Conservation (phyloP, 2,797 vertebrate species). For the Oryzias sinensis region DNA sequence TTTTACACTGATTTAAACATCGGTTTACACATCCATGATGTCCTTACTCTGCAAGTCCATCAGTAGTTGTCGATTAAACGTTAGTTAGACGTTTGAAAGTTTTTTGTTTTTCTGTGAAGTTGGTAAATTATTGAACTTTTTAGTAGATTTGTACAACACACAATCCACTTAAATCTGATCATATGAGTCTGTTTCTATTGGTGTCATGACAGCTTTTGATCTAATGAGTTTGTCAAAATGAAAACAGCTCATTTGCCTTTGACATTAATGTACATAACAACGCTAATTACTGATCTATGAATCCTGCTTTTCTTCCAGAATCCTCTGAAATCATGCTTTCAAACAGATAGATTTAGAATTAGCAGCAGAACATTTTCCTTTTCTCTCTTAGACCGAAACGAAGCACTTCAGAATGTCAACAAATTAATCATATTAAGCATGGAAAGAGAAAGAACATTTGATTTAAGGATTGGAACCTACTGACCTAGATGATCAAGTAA, state of each 20-base stretch:
- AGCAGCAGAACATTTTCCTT: slow-evolving; percentile 19
- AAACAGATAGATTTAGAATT: slow-evolving; percentile 1
- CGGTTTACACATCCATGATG: slow-evolving; percentile 20
- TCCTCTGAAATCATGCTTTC: slow-evolving; percentile 2
- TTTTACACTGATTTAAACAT: slow-evolving; percentile 3
- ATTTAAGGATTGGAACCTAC: slow-evolving; percentile 37
- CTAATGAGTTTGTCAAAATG: not conserved
- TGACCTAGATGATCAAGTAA: slow-evolving; percentile 24
- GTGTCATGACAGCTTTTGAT: not conserved
- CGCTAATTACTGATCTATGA: not conserved
- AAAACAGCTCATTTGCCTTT: not conserved
- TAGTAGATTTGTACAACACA: slow-evolving; percentile 3
- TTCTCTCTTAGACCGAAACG: not conserved
- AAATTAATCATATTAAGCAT: slow-evolving; percentile 25
- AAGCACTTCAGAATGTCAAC: slow-evolving; percentile 3
- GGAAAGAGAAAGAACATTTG: slow-evolving; percentile 28
- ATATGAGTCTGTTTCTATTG: too few relatives aligned
- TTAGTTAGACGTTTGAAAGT: not conserved
- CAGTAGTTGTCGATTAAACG: slow-evolving; percentile 13
- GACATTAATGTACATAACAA: not conserved
- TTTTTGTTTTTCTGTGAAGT: not conserved
- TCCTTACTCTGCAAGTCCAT: slow-evolving; percentile 21
- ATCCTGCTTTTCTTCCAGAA: not conserved
- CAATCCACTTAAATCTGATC: not conserved
- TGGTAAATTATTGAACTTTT: not conserved